Percentiles rank a stretch among this genome's conserved stretches.
Evolutionary conservation across 2,797 vertebrate species (phyloP).

Genomic region (Malacoraja senta): DNA sequence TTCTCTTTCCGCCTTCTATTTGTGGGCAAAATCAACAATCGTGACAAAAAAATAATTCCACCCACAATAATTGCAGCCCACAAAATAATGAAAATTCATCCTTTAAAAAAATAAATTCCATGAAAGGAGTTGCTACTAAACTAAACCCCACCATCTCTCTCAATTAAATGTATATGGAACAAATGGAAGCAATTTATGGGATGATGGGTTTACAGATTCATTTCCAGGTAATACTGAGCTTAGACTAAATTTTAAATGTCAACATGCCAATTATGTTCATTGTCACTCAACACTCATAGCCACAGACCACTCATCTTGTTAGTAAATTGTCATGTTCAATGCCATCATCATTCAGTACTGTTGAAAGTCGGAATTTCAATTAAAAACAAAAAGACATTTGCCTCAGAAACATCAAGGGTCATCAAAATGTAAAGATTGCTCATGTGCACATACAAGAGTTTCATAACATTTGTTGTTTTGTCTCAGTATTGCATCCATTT

Average conservation of each 20-base stretch:
- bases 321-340: neutral
- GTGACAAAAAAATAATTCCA: neutral
- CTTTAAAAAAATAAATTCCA: neutral
- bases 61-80: no score
- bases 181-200: neutral
- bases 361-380: neutral
- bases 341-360: neutral
- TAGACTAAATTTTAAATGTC: neutral
- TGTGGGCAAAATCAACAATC: neutral
- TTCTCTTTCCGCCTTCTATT: no score
- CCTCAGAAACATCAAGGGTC: neutral
- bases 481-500: neutral
- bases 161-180: neutral
- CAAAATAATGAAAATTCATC: neutral
- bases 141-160: neutral
- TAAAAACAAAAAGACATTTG: neutral
- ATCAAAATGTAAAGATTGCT: neutral
- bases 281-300: neutral
- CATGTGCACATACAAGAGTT: neutral
- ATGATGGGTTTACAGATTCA: neutral
- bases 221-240: neutral
- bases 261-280: neutral
- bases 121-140: neutral
- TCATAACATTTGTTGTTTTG: neutral
- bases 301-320: neutral